Percentiles rank a stretch among this genome's conserved stretches.
phyloP scores from a whole-genome alignment of 1,140 invertebrate genomes.

The Bombus difficillimus region DNA sequence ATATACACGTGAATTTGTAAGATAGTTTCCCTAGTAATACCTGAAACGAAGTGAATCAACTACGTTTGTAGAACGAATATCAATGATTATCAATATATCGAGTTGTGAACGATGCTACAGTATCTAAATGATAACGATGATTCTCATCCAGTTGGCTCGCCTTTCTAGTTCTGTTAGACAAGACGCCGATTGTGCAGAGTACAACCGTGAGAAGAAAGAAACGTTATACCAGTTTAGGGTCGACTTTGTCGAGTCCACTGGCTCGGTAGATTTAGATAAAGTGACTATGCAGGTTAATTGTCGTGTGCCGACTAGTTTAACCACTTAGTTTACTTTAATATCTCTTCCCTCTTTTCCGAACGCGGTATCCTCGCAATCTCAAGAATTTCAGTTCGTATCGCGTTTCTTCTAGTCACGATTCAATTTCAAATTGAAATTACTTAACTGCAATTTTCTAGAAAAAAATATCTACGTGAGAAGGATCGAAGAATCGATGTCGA shows the following conservation, averaged over 20 bases:
- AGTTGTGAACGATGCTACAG: neutral
- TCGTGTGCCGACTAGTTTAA: constrained; percentile 33
- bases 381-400: neutral
- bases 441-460: neutral
- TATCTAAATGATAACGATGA: neutral
- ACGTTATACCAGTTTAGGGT: constrained; percentile 33
- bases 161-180: neutral
- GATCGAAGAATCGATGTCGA: neutral
- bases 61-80: neutral
- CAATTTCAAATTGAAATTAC: neutral
- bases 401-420: neutral
- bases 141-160: neutral
- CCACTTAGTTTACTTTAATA: constrained; percentile 30
- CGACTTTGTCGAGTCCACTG: neutral
- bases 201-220: constrained; percentile 50
- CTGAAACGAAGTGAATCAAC: neutral
- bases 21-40: neutral
- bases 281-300: constrained; percentile 35
- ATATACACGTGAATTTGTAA: neutral
- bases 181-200: constrained; percentile 36
- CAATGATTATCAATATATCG: neutral
- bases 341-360: neutral
- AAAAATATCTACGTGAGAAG: neutral
- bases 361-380: neutral
- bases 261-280: constrained; percentile 41